Conservation (phyloP, 2,888 invertebrate species). For the Chalcis sispes region DNA sequence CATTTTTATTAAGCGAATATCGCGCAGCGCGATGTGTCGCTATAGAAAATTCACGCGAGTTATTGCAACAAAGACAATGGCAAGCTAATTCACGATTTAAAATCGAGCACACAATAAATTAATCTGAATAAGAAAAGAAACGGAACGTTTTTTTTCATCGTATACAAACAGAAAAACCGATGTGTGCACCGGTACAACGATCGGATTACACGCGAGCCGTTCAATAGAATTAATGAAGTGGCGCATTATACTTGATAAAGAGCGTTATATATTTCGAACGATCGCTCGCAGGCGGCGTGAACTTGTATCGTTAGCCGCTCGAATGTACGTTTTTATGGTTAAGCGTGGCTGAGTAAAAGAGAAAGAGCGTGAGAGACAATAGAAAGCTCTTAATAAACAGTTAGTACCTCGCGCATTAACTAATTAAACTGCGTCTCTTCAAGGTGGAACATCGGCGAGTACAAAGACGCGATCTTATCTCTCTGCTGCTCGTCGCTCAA, state of each 20-base stretch:
- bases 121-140: too few species aligned
- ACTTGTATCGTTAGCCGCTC: too few species aligned
- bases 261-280: too few species aligned
- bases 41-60: too few species aligned
- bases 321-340: not conserved
- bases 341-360: too few species aligned
- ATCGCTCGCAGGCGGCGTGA: not conserved
- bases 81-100: too few species aligned
- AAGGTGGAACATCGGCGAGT: not conserved
- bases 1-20: too few species aligned
- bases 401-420: slow-evolving; percentile 9
- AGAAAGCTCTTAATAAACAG: slow-evolving; percentile 37
- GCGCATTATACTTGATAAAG: not conserved
- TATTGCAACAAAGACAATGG: too few species aligned
- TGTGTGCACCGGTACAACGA: not conserved
- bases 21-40: too few species aligned
- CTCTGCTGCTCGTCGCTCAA: not conserved
- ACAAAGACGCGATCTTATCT: slow-evolving; percentile 24
- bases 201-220: not conserved
- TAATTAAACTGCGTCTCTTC: slow-evolving; percentile 23
- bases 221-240: not conserved
- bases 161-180: too few species aligned
- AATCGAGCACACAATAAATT: too few species aligned
- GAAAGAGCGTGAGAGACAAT: slow-evolving; percentile 1
- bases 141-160: too few species aligned